Percentiles rank a stretch among this genome's conserved stretches.
phyloP scores from a whole-genome alignment of 2,797 vertebrate species.

The Philypnodon macrostomus region DNA sequence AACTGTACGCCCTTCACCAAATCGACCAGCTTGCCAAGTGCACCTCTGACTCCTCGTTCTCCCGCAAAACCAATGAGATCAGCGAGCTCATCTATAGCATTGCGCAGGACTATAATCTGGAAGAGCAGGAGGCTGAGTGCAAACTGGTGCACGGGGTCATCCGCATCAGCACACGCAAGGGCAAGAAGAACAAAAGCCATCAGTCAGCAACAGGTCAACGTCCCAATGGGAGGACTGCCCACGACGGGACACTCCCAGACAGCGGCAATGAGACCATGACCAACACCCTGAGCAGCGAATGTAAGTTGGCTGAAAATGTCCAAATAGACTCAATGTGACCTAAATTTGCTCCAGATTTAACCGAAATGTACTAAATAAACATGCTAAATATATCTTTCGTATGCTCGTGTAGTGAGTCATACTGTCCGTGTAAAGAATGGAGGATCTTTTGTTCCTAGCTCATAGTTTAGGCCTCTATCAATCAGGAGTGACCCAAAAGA shows the following conservation, averaged over 20 bases:
- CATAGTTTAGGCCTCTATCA: slow-evolving; percentile 25
- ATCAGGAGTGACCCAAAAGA: slow-evolving; percentile 32
- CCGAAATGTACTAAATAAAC: slow-evolving; percentile 27
- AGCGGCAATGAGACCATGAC: slow-evolving; percentile 95
- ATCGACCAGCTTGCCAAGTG: slow-evolving; percentile 98
- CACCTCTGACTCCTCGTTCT: slow-evolving; percentile 94
- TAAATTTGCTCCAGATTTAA: background rate
- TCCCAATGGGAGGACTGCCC: slow-evolving; percentile 65
- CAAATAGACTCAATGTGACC: background rate
- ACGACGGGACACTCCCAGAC: slow-evolving; percentile 82
- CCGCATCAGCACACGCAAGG: slow-evolving; percentile 94
- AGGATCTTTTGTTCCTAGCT: slow-evolving; percentile 41
- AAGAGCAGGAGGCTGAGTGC: slow-evolving; percentile 96
- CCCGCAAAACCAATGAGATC: slow-evolving; percentile 97
- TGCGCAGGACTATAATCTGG: slow-evolving; percentile 95
- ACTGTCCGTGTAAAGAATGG: no score
- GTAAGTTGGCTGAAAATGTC: slow-evolving; percentile 66
- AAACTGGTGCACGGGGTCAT: slow-evolving; percentile 95
- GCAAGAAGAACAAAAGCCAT: slow-evolving; percentile 73
- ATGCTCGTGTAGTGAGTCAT: slow-evolving; percentile 47
- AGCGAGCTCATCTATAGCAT: slow-evolving; percentile 97
- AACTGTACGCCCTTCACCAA: slow-evolving; percentile 96
- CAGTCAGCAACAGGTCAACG: slow-evolving; percentile 73
- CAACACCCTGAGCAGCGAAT: slow-evolving; percentile 86
- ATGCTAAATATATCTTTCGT: slow-evolving; percentile 30